Percentiles rank a stretch among this genome's conserved stretches.
Evolutionary conservation across 2,797 vertebrate species (phyloP).

Genomic region (Sebastes oblongus): DNA sequence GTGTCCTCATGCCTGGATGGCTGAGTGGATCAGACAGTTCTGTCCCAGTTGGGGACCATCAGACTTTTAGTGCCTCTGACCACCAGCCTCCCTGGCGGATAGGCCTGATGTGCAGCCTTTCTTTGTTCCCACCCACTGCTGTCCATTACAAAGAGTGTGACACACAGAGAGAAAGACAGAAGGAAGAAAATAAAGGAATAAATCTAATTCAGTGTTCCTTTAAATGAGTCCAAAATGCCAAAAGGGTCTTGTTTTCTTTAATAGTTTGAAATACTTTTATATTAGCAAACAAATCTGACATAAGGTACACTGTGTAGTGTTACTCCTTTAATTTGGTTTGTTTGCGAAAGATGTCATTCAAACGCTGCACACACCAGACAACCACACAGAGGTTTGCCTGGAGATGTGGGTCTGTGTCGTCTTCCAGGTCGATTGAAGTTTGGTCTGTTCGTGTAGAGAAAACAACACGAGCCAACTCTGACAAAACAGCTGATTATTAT

Average conservation of each 20-base stretch:
- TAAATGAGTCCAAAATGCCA: background rate
- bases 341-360: background rate
- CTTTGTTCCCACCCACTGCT: conserved; percentile 37
- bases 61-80: conserved; percentile 77
- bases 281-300: too few species aligned
- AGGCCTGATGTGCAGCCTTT: conserved; percentile 46
- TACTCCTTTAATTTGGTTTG: background rate
- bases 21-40: conserved; percentile 73
- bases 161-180: conserved; percentile 9
- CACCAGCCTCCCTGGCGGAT: conserved; percentile 55
- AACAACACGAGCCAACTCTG: background rate
- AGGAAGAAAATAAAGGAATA: background rate
- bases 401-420: background rate
- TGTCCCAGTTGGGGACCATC: conserved; percentile 64
- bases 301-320: background rate
- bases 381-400: background rate
- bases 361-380: background rate
- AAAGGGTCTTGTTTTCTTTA: background rate
- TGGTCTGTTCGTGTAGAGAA: background rate
- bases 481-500: conserved; percentile 23
- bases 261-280: background rate
- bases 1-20: conserved; percentile 59
- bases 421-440: background rate
- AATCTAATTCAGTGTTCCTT: background rate
- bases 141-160: conserved; percentile 47